Conservation (phyloP, 1,140 invertebrate species). For the Brachionus sp. region DNA sequence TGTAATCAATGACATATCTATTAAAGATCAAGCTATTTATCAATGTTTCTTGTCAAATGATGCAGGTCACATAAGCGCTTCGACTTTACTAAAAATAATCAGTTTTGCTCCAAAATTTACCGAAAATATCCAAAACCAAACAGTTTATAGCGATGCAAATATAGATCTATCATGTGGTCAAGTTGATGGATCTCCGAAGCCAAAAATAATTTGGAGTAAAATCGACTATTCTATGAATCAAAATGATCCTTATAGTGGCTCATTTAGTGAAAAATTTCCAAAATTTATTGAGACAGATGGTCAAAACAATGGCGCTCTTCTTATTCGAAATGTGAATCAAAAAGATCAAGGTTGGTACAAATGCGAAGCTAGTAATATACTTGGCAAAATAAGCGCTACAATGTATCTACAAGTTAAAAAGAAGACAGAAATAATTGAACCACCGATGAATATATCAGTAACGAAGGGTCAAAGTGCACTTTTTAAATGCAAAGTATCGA, state of each 20-base stretch:
- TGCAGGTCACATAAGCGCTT: constrained; percentile 80
- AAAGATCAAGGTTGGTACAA: constrained; percentile 28
- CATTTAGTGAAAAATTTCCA: not conserved
- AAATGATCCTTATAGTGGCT: not conserved
- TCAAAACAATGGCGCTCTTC: not conserved
- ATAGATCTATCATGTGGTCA: constrained; percentile 27
- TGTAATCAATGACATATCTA: constrained; percentile 72
- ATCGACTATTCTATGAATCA: not conserved
- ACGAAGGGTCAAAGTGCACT: constrained; percentile 82
- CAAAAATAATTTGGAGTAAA: constrained; percentile 35
- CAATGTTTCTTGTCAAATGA: constrained; percentile 86
- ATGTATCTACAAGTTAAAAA: constrained; percentile 63
- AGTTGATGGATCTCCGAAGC: constrained; percentile 37
- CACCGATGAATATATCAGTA: constrained; percentile 80
- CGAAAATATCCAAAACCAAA: constrained; percentile 22
- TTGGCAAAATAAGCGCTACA: constrained; percentile 46
- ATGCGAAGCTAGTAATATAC: constrained; percentile 45
- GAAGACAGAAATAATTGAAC: constrained; percentile 83
- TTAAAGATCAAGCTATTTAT: constrained; percentile 86
- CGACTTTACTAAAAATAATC: constrained; percentile 89
- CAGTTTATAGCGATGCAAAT: constrained; percentile 32
- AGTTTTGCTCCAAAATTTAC: constrained; percentile 60
- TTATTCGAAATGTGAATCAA: not conserved
- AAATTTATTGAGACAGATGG: not conserved
- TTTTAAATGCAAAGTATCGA: constrained; percentile 86